Percentiles rank a stretch among this genome's conserved stretches.
Conservation (phyloP, 2,888 invertebrate species). For the Cosmorhoe ocellata region DNA sequence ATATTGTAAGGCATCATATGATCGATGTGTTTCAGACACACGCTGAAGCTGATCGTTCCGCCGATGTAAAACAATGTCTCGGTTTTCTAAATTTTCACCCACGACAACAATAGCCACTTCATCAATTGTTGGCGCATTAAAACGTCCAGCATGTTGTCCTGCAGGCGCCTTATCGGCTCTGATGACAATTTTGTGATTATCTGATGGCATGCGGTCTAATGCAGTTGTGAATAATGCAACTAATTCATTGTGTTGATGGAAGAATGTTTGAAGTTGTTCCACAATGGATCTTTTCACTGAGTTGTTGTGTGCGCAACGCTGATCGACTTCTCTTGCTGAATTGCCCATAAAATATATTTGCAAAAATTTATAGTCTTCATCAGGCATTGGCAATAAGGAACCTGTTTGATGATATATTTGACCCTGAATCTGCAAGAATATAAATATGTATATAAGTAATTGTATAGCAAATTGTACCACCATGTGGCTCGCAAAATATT, state of each 20-base stretch:
- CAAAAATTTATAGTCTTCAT: background rate
- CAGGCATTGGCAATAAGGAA: background rate
- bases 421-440: background rate
- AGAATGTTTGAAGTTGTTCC: background rate
- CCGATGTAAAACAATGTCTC: too few relatives aligned
- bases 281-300: background rate
- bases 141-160: too few relatives aligned
- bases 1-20: too few relatives aligned
- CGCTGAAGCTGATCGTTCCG: too few relatives aligned
- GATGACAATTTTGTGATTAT: background rate
- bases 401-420: background rate
- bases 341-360: conserved; percentile 1
- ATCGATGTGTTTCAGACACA: too few relatives aligned
- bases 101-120: too few relatives aligned
- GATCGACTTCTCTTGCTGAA: background rate
- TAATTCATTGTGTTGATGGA: background rate
- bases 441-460: background rate
- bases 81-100: too few relatives aligned
- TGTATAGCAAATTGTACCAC: background rate
- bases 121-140: too few relatives aligned
- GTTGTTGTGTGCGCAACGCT: background rate
- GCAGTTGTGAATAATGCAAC: background rate
- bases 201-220: background rate
- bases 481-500: background rate
- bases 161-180: too few relatives aligned